A percentile compares a stretch with the other conserved stretches of the same genome.
Evolutionary conservation across 1,140 invertebrate species (phyloP).

Genomic region (Apis cerana): DNA sequence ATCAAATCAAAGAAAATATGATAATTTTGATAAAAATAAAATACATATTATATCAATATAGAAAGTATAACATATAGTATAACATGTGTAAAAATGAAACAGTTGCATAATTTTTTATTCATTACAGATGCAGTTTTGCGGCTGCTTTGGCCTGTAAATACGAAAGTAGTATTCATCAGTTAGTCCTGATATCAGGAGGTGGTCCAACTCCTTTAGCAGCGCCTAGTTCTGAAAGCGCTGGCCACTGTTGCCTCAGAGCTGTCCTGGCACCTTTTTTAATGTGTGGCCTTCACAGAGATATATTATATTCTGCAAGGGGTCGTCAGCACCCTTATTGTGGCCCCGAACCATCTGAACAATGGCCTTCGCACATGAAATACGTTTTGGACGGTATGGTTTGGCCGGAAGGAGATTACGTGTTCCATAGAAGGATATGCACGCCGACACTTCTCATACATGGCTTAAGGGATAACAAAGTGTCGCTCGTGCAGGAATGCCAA

Average conservation of each 20-base stretch:
- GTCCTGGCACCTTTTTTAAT: conserved; percentile 81
- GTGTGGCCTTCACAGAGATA: conserved; percentile 81
- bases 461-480: conserved; percentile 85
- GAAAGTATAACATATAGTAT: too few relatives aligned
- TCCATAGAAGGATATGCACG: conserved; percentile 85
- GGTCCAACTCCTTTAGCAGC: conserved; percentile 87
- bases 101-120: not conserved
- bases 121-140: conserved; percentile 86
- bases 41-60: too few relatives aligned
- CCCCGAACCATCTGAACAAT: conserved; percentile 82
- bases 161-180: conserved; percentile 83
- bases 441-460: conserved; percentile 89
- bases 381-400: conserved; percentile 86
- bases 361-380: conserved; percentile 81
- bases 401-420: conserved; percentile 87
- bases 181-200: conserved; percentile 87
- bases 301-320: conserved; percentile 82
- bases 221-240: conserved; percentile 80
- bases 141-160: conserved; percentile 85
- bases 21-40: too few relatives aligned
- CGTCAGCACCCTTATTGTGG: conserved; percentile 82
- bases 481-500: conserved; percentile 87
- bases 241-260: conserved; percentile 79
- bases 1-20: not conserved
- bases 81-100: too few relatives aligned